Evolutionary conservation across 2,113 vertebrate species (phyloP).

Genomic region (Oryzias woworae): DNA sequence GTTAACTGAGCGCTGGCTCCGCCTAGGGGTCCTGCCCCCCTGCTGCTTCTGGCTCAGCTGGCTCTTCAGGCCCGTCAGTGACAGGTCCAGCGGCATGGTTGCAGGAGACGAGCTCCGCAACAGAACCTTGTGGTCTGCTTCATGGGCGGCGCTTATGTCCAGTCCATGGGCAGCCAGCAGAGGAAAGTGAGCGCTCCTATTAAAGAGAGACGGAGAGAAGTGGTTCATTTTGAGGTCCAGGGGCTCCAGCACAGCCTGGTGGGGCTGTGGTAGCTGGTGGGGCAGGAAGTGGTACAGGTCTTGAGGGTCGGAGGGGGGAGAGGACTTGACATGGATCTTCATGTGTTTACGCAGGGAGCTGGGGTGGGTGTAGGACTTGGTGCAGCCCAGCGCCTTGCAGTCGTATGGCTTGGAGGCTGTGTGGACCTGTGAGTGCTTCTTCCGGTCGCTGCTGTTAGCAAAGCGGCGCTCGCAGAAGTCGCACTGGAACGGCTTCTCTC

Average conservation of each 20-base stretch:
- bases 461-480: conserved; percentile 97
- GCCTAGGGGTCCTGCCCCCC: conserved; percentile 31
- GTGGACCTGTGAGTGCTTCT: conserved; percentile 96
- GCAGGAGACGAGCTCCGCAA: conserved; percentile 57
- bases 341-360: conserved; percentile 96
- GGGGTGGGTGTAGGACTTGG: conserved; percentile 96
- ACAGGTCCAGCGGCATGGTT: conserved; percentile 68
- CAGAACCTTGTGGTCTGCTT: conserved; percentile 52
- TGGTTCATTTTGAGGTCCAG: conserved; percentile 71
- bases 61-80: conserved; percentile 74
- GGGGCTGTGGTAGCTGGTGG: conserved; percentile 55
- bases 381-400: conserved; percentile 93
- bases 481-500: conserved; percentile 97
- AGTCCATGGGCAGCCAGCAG: conserved; percentile 39
- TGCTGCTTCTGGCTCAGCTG: conserved; percentile 67
- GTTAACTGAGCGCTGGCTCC: conserved; percentile 72
- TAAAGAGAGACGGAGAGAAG: conserved; percentile 45
- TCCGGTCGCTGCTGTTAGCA: conserved; percentile 94
- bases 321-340: conserved; percentile 95
- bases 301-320: conserved; percentile 81
- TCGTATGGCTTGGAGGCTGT: conserved; percentile 96
- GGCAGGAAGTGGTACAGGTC: conserved; percentile 53
- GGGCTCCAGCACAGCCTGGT: conserved; percentile 58
- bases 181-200: conserved; percentile 37
- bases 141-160: conserved; percentile 27